Evolutionary conservation across 2,113 vertebrate species (phyloP).

Genomic region (Dasypus novemcinctus): DNA sequence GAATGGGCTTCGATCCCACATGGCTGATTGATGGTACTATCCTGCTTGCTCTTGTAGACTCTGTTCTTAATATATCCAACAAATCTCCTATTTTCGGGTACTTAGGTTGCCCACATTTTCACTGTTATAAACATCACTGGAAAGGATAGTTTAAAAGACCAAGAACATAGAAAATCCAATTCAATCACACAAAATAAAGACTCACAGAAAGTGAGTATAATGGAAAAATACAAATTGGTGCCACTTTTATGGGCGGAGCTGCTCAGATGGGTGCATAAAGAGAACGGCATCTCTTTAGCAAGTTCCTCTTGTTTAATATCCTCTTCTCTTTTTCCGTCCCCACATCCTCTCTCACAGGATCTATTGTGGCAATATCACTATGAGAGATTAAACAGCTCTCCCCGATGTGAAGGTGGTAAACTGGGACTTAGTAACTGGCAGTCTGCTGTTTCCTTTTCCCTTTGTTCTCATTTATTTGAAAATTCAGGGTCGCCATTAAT

Average conservation of each 20-base stretch:
- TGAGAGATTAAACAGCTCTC: not conserved
- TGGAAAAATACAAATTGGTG: not conserved
- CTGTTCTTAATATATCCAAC: not conserved
- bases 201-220: not conserved
- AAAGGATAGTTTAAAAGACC: not conserved
- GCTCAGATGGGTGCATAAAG: not conserved
- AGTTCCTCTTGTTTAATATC: constrained; percentile 57
- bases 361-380: not conserved
- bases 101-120: not conserved
- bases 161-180: not conserved
- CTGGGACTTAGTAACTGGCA: too few species aligned
- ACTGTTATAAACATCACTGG: not conserved
- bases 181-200: not conserved
- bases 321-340: constrained; percentile 22
- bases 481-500: not conserved
- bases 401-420: not conserved
- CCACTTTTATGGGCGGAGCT: not conserved
- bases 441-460: not conserved
- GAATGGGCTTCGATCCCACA: too few species aligned
- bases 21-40: too few species aligned
- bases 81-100: not conserved
- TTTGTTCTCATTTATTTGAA: not conserved
- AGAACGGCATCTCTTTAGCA: constrained; percentile 45
- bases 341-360: constrained; percentile 33
- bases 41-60: too few species aligned